Evolutionary conservation across 1,140 invertebrate genomes (phyloP).

Genomic region (Neodiprion pinetum): DNA sequence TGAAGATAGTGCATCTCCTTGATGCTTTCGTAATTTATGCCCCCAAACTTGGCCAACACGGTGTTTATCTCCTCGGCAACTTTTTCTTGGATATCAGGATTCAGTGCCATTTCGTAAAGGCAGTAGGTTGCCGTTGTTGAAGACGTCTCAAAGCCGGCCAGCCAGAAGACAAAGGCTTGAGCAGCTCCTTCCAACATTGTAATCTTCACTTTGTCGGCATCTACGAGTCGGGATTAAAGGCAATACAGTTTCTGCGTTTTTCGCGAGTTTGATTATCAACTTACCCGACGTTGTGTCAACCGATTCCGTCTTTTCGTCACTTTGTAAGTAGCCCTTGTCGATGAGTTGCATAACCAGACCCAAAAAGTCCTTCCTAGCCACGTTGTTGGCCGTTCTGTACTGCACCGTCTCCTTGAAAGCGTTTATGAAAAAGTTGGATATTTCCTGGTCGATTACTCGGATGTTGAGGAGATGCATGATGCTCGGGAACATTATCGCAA

Average conservation of each 20-base stretch:
- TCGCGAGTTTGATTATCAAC: neutral
- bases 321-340: slow-evolving; percentile 33
- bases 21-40: slow-evolving; percentile 21
- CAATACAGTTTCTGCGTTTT: neutral
- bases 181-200: slow-evolving; percentile 31
- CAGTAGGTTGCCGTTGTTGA: slow-evolving; percentile 37
- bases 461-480: neutral
- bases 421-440: neutral
- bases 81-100: slow-evolving; percentile 41
- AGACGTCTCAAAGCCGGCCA: slow-evolving; percentile 55
- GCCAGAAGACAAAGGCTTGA: slow-evolving; percentile 41
- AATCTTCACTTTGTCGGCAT: slow-evolving; percentile 39
- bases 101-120: slow-evolving; percentile 43
- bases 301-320: slow-evolving; percentile 13
- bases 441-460: neutral
- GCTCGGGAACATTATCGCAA: neutral
- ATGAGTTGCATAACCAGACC: slow-evolving; percentile 44
- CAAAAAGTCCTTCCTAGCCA: slow-evolving; percentile 55
- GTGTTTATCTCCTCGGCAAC: slow-evolving; percentile 35
- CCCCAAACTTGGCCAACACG: slow-evolving; percentile 29
- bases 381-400: slow-evolving; percentile 54
- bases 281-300: neutral
- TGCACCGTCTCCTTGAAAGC: slow-evolving; percentile 43
- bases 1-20: slow-evolving; percentile 36
- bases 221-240: slow-evolving; percentile 40